Percentiles rank a stretch among this genome's conserved stretches.
Evolutionary conservation across 2,888 invertebrate genomes (phyloP).

Genomic region (Cetonia aurata): DNA sequence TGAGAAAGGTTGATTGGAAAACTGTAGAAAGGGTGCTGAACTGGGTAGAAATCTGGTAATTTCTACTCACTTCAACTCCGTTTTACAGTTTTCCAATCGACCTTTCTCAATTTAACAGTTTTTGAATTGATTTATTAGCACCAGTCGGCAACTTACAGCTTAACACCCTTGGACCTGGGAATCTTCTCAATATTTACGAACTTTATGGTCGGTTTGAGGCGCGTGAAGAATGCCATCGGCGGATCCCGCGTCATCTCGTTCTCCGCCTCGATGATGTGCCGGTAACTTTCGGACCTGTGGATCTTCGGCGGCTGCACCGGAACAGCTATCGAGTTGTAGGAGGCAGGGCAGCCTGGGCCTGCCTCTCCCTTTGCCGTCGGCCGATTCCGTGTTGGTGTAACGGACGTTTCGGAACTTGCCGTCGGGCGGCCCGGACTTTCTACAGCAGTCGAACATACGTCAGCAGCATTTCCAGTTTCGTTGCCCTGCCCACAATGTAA

Average conservation of each 20-base stretch:
- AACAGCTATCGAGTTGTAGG: constrained; percentile 65
- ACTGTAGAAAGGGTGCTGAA: too few species aligned
- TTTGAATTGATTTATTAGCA: too few species aligned
- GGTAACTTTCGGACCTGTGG: constrained; percentile 69
- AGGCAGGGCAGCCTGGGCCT: constrained; percentile 36
- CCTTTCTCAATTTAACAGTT: too few species aligned
- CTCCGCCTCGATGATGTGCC: constrained; percentile 64
- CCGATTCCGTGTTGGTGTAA: constrained; percentile 56
- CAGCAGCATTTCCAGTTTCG: constrained; percentile 69
- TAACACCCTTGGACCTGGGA: constrained; percentile 61
- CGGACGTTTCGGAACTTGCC: constrained; percentile 53
- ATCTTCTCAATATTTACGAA: constrained; percentile 65
- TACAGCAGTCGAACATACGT: constrained; percentile 69
- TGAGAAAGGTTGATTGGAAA: too few species aligned
- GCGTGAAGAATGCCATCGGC: constrained; percentile 60
- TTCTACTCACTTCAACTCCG: too few species aligned
- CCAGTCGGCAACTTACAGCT: constrained; percentile 60
- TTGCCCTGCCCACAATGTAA: constrained; percentile 68
- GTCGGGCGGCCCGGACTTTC: constrained; percentile 53
- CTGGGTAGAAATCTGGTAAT: too few species aligned
- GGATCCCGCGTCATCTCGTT: constrained; percentile 53
- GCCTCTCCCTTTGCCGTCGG: constrained; percentile 25
- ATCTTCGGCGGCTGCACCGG: constrained; percentile 66
- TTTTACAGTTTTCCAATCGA: too few species aligned
- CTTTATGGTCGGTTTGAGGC: constrained; percentile 63